Base-by-base conservation (phyloP, 1,140 invertebrate genomes). In the Eumeta japonica region DNA sequence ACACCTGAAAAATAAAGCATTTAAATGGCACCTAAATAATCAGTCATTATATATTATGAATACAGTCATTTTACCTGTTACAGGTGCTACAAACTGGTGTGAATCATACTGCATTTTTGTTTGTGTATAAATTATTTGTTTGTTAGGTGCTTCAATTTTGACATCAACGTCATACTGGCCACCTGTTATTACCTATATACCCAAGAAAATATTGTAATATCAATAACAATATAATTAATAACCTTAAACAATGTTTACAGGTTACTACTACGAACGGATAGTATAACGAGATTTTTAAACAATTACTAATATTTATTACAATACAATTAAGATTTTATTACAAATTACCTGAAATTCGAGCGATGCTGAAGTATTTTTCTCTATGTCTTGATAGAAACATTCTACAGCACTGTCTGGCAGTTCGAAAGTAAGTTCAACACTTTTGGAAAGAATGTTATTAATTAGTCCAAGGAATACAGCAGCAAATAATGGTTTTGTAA, bases 151-250 rank as follows among this genome's bases (percentile, higher is more conserved):
- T 74, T 92, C 88, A 29, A 99, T 68, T 39, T 83, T 86, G 24
- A 98, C 89, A 76, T 99, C 97, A 10, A 99, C 96, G 77, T 99
- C 97, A 72, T 98, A 98, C 57, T 98, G 93, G 2, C 97, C 97
- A 43, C 97, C 97, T 31, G 95, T 98, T 2, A 99, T 94, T 16
- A 99, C 97, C 94, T 98, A 58, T n/a, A 78, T n/a, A n/a, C n/a
- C n/a, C n/a, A n/a, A n/a, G n/a, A n/a, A n/a, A n/a, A n/a, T n/a
- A n/a, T n/a, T n/a, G n/a, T n/a, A n/a, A n/a, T n/a, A n/a, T n/a
- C n/a, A n/a, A n/a, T n/a, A n/a, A n/a, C n/a, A n/a, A n/a, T n/a
- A n/a, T n/a, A n/a, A n/a, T n/a, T n/a, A n/a, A n/a, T n/a, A n/a
- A n/a, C n/a, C n/a, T n/a, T n/a, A n/a, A n/a, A n/a, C n/a, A n/a